These are phyloP conservation scores for Dermatemys mawii DNA, from an alignment of 2,113 vertebrate species.

Conservation along the genomic window DNA sequence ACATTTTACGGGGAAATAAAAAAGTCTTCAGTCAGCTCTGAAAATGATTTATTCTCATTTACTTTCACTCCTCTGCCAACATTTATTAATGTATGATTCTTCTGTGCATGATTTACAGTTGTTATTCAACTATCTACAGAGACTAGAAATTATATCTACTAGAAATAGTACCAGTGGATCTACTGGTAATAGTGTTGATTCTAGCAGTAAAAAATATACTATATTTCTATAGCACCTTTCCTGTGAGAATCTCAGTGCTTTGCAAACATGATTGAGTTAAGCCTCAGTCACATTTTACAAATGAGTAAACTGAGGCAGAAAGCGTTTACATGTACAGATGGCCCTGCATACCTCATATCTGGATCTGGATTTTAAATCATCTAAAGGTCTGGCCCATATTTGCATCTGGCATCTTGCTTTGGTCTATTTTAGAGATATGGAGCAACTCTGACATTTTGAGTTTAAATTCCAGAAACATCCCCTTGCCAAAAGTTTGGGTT, in stretches of 20 bases:
- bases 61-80: not conserved
- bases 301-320: not conserved
- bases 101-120: not conserved
- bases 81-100: not conserved
- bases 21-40: not conserved
- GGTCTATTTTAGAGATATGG: not conserved
- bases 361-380: not conserved
- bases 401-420: accelerated
- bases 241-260: not conserved
- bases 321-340: not conserved
- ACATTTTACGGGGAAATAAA: not conserved
- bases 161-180: not conserved
- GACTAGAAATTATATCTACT: not conserved
- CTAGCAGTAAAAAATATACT: not conserved
- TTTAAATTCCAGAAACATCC: not conserved
- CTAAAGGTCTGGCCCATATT: not conserved
- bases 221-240: not conserved
- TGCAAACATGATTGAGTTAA: not conserved
- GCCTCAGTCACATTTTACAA: not conserved
- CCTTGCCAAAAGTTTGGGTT: not conserved
- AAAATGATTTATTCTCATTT: not conserved
- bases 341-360: not conserved
- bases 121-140: not conserved
- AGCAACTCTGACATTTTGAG: not conserved
- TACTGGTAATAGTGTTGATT: not conserved